phyloP scores from a whole-genome alignment of 2,797 vertebrate species.

The Silurus lanzhouensis region DNA sequence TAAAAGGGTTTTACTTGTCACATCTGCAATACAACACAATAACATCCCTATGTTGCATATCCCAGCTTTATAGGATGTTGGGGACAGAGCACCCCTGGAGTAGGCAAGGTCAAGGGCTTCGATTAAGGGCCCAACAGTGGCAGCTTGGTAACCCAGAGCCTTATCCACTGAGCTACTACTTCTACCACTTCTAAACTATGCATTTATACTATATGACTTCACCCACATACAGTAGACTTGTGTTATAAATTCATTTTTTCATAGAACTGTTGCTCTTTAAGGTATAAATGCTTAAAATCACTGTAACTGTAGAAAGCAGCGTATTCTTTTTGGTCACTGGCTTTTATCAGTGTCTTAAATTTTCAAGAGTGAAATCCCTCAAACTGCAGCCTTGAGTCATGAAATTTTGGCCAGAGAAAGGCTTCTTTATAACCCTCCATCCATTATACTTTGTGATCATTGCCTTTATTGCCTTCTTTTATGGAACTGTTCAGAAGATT shows the following conservation, averaged over 20 bases:
- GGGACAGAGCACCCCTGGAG: no score
- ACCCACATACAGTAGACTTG: not conserved
- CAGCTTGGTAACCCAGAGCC: no score
- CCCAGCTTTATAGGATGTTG: no score
- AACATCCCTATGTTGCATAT: no score
- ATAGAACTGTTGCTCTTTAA: not conserved
- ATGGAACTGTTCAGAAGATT: conserved; percentile 42
- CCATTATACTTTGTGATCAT: conserved; percentile 50
- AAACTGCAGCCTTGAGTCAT: conserved; percentile 28
- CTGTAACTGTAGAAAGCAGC: not conserved
- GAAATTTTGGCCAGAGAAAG: conserved; percentile 38
- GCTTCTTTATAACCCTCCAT: conserved; percentile 45
- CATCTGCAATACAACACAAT: no score
- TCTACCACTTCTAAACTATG: no score
- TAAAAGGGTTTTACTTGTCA: no score
- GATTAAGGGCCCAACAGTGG: no score
- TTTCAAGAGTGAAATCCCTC: conserved; percentile 5
- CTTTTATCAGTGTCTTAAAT: conserved; percentile 21
- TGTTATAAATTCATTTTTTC: not conserved
- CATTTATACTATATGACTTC: not conserved
- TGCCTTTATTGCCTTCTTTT: conserved; percentile 52
- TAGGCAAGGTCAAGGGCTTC: no score
- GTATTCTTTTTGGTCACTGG: conserved; percentile 3
- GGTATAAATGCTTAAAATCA: not conserved
- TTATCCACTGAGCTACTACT: no score